Evolutionary conservation across 2,113 vertebrate genomes (phyloP), one percentile per base, ranked within the genome.

Genomic region (Pygoscelis antarcticus): DNA sequence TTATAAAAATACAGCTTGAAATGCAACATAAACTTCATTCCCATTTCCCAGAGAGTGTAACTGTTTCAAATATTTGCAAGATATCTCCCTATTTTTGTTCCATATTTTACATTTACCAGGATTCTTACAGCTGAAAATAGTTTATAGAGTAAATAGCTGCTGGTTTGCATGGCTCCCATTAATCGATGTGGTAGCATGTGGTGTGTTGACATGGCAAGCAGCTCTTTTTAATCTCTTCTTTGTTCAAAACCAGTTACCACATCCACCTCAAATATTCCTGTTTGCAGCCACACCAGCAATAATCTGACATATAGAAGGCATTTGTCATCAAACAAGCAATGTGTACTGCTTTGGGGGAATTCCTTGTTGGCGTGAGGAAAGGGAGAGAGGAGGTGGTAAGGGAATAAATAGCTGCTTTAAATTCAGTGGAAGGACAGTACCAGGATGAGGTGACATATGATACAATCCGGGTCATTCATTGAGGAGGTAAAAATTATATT

Each of bases 41-140:
- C 7, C 12, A 40, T 68, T 90, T 94, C 22, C 69, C 60, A 70
- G 23, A 18, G 21, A 89, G 9, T 42, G 32, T 8, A 90, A 61
- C 20, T 80, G n/a, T 69, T 79, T 90, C 68, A 95, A 75, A 30
- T 80, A 80, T 60, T 52, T 88, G 38, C 52, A 81, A 91, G 82
- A 40, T 58, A 81, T n/a, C 30, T 75, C n/a, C 7, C 3, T 61
- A 61, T 55, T 95, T 96, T 86, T 89, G 34, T 60, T 87, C 47
- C 57, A 25, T 64, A 96, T 91, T 95, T 74, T 61, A 57, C 23
- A 79, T 93, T 94, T 88, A 83, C 42, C 34, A 65, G 44, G 32
- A 42, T 44, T 93, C 57, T 74, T 85, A 25, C 26, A 90, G 66
- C 75, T 94, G 60, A 96, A 97, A 97, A 93, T 61, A 91, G 89